Base-by-base conservation (phyloP, 2,113 vertebrate genomes). In the Dromas ardeola region DNA sequence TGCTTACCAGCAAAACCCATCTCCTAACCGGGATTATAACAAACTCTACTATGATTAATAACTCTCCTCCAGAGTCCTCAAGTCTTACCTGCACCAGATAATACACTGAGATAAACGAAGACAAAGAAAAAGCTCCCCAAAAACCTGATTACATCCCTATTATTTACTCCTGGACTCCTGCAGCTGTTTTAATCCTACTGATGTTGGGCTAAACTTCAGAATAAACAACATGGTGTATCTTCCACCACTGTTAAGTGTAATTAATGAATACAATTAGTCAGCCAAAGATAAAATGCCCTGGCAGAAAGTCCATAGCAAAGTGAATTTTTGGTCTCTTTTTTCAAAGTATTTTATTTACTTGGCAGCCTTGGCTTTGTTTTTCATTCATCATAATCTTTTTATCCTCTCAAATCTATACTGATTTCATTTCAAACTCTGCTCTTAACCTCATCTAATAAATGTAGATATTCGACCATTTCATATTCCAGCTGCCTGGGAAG, bases 401-500 rank as follows among this genome's bases (percentile, higher is more conserved):
- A 95, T 92, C 52, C 85, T 79, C 69, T 50, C 34, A 76, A 96
- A 93, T 70, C 77, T 45, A 9, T 69, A 81, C 43, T 66, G 80
- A 89, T 93, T 80, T 78, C 25, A 59, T 62, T 91, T 85, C 93
- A 89, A 76, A 87, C 81, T 81, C 78, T 73, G 55, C 49, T 90
- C 78, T 90, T 96, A 80, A 91, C 92, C 86, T 86, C 80, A 76
- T 67, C 72, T 81, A 95, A 93, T 83, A 84, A 88, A 87, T 27
- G 34, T 49, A 82, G 49, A 59, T 58, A 15, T 77, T 86, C 73
- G 34, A 69, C 5, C 14, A 82, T 62, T 85, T 72, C 34, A 70
- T 62, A 86, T 86, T 93, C 40, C 38, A 91, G 71, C 52, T 91
- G 58, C 59, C 38, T 38, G 65, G 53, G 36, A 93, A 88, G 52